Base-by-base conservation (phyloP, 2,888 invertebrate genomes). In the Drosophila stalkeri region DNA sequence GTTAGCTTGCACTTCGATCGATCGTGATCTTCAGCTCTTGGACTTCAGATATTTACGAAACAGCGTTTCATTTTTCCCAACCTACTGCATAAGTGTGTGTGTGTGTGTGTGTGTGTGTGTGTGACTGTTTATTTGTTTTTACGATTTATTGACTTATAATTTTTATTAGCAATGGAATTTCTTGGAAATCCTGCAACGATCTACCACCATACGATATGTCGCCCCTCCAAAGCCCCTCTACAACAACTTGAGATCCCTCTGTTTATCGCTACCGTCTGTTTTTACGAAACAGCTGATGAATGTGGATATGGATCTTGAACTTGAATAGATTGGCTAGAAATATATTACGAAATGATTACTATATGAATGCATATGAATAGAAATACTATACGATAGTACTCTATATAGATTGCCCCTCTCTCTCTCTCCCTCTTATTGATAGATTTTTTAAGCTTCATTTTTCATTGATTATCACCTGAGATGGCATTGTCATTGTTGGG, bases 81-180 rank as follows among this genome's bases (percentile, higher is more conserved):
- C 56, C 56, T 43, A 44, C 49, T 49, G 56, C 31, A 31, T 35
- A 3, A 46, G 20, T 54, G 37, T 14, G 20, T 55, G 27, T 54
- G 46, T 20, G 27, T 55, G 27, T 49, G 51, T 33, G 23, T 56
- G 39, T 59, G 46, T 39, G 18, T n/a, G 35, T 51, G 66, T 72
- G 62, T 73, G 68, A 64, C 57, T 75, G 77, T 87, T 79, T 81
- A 70, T 83, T 86, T 70, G 76, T 69, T 82, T 81, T 77, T 60
- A 80, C 87, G 89, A 86, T 86, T 90, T 90, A 86, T 86, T 86
- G 90, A 84, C 86, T 86, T 86, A 86, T 86, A 86, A 90, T 90
- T 90, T 86, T 86, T 86, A 86, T 90, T 89, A 86, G 90, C 85
- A 80, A 71, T 63, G 85, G 78, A 75, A 89, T 84, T 90, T 90